Conservation (phyloP, 2,888 invertebrate genomes). For the Brachyptera risi region DNA sequence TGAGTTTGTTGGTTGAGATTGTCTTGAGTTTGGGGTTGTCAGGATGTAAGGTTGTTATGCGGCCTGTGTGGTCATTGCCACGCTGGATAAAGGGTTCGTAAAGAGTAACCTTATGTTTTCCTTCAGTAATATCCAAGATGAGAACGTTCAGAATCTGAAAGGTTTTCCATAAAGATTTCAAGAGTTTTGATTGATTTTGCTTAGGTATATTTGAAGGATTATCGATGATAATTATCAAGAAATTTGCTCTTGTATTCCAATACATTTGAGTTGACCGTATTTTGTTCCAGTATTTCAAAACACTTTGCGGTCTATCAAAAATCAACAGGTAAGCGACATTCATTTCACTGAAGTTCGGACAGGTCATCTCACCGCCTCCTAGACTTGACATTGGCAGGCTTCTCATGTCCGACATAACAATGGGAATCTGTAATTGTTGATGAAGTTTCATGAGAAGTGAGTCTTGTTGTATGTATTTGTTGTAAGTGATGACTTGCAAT, state of each 20-base stretch:
- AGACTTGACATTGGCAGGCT: no score
- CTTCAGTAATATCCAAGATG: no score
- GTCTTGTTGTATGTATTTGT: no score
- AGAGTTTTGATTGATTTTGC: not conserved
- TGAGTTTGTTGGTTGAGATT: not conserved
- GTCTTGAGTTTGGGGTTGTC: not conserved
- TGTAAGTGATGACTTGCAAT: no score
- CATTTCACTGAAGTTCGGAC: no score
- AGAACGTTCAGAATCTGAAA: not conserved
- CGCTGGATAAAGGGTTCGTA: slow-evolving; percentile 1
- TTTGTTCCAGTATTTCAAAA: not conserved
- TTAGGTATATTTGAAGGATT: not conserved
- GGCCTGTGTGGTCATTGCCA: not conserved
- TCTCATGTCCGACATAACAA: no score
- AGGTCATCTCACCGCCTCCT: no score
- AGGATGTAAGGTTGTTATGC: not conserved
- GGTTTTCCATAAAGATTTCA: not conserved
- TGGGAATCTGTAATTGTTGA: no score
- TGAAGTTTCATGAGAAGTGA: no score
- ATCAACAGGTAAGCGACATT: not conserved
- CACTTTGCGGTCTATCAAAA: not conserved
- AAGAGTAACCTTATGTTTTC: not conserved
- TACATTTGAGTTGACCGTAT: not conserved
- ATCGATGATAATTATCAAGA: not conserved
- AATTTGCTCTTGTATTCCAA: slow-evolving; percentile 2